A percentile compares a stretch with the other conserved stretches of the same genome.
Conservation (phyloP, 2,113 vertebrate species). For the Notarius quadriscutis region DNA sequence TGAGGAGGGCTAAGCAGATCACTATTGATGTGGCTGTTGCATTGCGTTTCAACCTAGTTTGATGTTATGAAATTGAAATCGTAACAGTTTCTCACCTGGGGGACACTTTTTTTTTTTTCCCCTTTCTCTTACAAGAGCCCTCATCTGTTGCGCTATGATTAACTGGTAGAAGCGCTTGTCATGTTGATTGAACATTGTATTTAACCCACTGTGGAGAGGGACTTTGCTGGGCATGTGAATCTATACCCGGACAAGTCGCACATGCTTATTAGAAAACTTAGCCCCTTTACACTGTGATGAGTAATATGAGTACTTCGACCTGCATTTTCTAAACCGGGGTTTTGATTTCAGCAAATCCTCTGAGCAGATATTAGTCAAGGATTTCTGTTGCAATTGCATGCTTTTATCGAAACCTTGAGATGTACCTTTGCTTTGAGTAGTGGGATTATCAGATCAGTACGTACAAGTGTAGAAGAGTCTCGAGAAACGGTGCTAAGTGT, state of each 20-base stretch:
- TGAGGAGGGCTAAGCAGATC: slow-evolving; percentile 54
- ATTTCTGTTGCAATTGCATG: background rate
- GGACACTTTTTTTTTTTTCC: slow-evolving; percentile 35
- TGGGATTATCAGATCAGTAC: background rate
- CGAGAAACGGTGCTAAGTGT: background rate
- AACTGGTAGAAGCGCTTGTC: background rate
- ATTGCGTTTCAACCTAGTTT: slow-evolving; percentile 59
- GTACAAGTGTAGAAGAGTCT: background rate
- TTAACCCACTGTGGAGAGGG: slow-evolving; percentile 1
- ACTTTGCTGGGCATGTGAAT: background rate
- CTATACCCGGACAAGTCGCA: background rate
- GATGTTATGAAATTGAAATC: slow-evolving; percentile 62
- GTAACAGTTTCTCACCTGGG: slow-evolving; percentile 58
- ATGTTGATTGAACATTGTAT: background rate
- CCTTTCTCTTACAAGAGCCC: background rate
- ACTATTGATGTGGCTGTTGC: slow-evolving; percentile 58
- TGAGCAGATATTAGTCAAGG: background rate
- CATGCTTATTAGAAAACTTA: background rate
- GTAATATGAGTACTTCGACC: background rate
- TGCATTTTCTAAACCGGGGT: background rate
- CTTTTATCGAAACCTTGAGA: background rate
- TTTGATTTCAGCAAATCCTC: background rate
- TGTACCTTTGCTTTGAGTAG: background rate
- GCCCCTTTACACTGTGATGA: background rate
- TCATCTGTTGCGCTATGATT: background rate